Evolutionary conservation across 1,140 invertebrate genomes (phyloP), one percentile per base, ranked within the genome.

Genomic region (Drosophila fuyamai): DNA sequence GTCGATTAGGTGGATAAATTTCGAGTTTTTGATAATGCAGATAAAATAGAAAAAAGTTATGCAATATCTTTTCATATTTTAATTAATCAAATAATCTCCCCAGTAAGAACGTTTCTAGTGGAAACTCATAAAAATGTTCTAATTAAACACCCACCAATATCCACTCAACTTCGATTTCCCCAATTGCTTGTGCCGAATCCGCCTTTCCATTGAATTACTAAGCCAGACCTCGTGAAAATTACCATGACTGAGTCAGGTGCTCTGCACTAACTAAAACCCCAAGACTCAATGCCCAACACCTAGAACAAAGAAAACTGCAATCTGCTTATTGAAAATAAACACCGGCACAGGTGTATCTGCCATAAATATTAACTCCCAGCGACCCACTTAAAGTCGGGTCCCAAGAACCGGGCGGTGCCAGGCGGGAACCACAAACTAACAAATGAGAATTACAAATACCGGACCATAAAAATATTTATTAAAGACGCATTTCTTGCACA

Each of bases 401-500:
- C 65, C 50, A 70, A 59, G 53, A 35, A 32, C 46, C 58, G 50
- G 27, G n/a, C 38, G 46, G 71, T 51, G 53, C 62, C 56, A 48
- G 50, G 47, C 59, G 8, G 61, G 54, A 48, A 50, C 41, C 50
- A 46, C n/a, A 14, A 60, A 55, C 55, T 60, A 58, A 14, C 75
- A 40, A 56, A 53, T 67, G 60, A 8, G 61, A 40, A 61, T 54
- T 61, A 73, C 71, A 56, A 68, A 60, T 61, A 67, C 43, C 50
- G 58, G 41, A 41, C 62, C 73, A 76, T 76, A 76, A 78, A 68
- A 66, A 48, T 62, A 63, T 85, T 79, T 82, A 82, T 67, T 79
- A 58, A 88, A 88, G 82, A 76, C 82, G 83, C 76, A 83, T 73
- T 79, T 82, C 83, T 86, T 88, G 67, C 83, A 83, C 82, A 86